Evolutionary conservation across 1,140 invertebrate species (phyloP).

Genomic region (Hesperophylax magnus): DNA sequence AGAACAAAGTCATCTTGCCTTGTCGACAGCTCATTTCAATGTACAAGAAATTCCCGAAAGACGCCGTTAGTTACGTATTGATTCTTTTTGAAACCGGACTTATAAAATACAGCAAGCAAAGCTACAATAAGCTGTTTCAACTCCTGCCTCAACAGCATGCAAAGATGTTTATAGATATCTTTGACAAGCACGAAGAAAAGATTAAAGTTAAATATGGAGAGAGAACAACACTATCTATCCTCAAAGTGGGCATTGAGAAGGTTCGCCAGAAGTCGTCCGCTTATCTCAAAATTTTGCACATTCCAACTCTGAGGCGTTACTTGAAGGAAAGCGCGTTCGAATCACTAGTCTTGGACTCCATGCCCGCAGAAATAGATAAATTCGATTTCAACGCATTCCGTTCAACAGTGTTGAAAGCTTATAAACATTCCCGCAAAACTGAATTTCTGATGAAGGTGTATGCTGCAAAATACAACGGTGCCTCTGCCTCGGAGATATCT

Average conservation of each 20-base stretch:
- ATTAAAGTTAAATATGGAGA: conserved; percentile 35
- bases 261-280: conserved; percentile 35
- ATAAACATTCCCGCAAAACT: conserved; percentile 26
- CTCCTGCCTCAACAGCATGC: conserved; percentile 35
- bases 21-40: conserved; percentile 19
- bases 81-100: too few species aligned
- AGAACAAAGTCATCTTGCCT: conserved; percentile 3
- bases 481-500: conserved; percentile 4
- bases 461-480: conserved; percentile 26
- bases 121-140: conserved; percentile 11
- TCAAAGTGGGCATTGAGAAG: conserved; percentile 24
- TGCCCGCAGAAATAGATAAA: conserved; percentile 18
- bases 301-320: conserved; percentile 10
- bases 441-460: conserved; percentile 49
- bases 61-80: neutral
- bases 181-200: neutral
- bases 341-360: conserved; percentile 5
- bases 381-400: conserved; percentile 4
- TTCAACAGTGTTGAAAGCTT: neutral
- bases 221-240: conserved; percentile 1
- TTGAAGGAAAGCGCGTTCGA: conserved; percentile 46
- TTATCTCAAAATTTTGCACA: conserved; percentile 17
- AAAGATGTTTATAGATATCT: conserved; percentile 35
- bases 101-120: too few species aligned
- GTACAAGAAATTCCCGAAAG: conserved; percentile 33